A percentile compares a stretch with the other conserved stretches of the same genome.
phyloP scores from a whole-genome alignment of 2,797 vertebrate species.

The Squalus acanthias region DNA sequence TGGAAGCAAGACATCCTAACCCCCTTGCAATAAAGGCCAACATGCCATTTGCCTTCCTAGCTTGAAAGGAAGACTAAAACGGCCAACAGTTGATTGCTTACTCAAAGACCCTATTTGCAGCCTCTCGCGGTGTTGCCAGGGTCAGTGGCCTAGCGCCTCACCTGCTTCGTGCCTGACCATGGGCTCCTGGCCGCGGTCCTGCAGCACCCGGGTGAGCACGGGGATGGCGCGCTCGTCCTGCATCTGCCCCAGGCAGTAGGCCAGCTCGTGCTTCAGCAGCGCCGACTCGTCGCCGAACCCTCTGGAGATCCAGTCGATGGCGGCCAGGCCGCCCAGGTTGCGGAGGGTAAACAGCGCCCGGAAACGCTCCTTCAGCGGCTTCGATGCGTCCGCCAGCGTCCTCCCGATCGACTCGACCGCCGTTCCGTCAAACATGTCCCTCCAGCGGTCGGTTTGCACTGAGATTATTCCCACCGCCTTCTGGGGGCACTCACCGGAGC shows the following conservation, averaged over 20 bases:
- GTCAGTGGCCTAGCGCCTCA: slow-evolving; percentile 43
- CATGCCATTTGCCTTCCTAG: no score
- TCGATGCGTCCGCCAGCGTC: slow-evolving; percentile 61
- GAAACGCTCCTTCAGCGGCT: slow-evolving; percentile 71
- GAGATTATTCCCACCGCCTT: no score
- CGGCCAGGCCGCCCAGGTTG: slow-evolving; percentile 69
- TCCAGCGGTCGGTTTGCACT: background rate
- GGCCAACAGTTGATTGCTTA: no score
- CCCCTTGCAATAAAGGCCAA: no score
- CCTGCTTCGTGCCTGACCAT: slow-evolving; percentile 96
- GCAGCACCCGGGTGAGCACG: slow-evolving; percentile 62
- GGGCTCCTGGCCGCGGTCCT: slow-evolving; percentile 72
- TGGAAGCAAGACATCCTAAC: no score
- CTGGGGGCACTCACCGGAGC: background rate
- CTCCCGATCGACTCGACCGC: slow-evolving; percentile 64
- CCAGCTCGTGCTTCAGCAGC: slow-evolving; percentile 87
- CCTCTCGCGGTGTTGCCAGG: no score
- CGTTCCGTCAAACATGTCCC: slow-evolving; percentile 61
- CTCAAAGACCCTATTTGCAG: no score
- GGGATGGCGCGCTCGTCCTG: slow-evolving; percentile 74
- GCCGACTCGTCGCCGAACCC: slow-evolving; percentile 77
- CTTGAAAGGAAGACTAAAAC: no score
- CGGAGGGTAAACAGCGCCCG: slow-evolving; percentile 88
- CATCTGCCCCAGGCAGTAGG: slow-evolving; percentile 94
- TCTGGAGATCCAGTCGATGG: slow-evolving; percentile 77